Base-by-base conservation (phyloP, 2,113 vertebrate genomes). In the Cinclus cinclus region DNA sequence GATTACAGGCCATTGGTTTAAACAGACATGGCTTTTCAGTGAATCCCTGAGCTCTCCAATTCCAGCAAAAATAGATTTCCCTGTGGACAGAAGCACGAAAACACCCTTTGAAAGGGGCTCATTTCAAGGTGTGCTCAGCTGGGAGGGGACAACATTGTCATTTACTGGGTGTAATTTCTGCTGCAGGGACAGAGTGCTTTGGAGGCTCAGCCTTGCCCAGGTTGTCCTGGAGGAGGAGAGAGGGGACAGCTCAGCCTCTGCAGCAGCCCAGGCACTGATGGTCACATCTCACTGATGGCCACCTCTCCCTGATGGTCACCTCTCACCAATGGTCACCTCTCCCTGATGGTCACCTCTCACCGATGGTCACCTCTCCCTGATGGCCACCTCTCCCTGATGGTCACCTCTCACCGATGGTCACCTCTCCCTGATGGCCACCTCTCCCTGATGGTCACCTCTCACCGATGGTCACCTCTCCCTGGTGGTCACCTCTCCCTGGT, bases 21-120 rank as follows among this genome's bases (percentile, higher is more conserved):
- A 90, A 86, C 35, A 79, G 35, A 50, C 58, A 3, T 9, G 11
- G 80, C 46, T 79, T 56, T 64, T 13, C 94, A 69, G 35, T 31
- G 63, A 86, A 69, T 39, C 58, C 71, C 52, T 21, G 39, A 78
- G 67, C 70, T 85, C 75, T 82, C 70, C 59, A 70, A 41, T 67
- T 83, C 28, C 39, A 39, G 49, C 41, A 35, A n/a, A 88, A 96
- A 59, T 9, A 64, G 31, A 71, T 95, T 94, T 92, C 35, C 71
- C 33, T 76, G 79, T 39, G 39, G 74, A 46, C 4, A 28, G 4
- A 23, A 39, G 76, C 9, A 50, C 4, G 30, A 68, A 79, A 89
- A 90, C 2, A 16, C 15, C 50, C 73, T 81, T 73, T 81, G 10
- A 7, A 59, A 75, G 0, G 5, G 64, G 33, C 6, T 76, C 23